phyloP scores from a whole-genome alignment of 2,888 invertebrate species.

The Coelopa pilipes region DNA sequence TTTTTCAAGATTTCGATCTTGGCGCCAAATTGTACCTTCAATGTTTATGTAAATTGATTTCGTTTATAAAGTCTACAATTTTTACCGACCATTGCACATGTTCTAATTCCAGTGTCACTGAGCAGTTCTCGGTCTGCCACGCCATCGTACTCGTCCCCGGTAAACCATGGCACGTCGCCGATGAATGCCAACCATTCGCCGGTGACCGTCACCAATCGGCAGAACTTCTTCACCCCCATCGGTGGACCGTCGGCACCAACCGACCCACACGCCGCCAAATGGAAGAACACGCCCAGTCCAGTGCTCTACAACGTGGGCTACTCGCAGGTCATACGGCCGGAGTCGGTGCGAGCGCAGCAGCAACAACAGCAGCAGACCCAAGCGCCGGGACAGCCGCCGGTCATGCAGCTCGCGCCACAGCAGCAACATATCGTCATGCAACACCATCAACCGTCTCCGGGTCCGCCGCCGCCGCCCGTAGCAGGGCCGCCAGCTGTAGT shows the following conservation, averaged over 20 bases:
- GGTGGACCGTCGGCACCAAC: slow-evolving; percentile 52
- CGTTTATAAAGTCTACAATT: neutral
- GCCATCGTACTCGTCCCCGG: slow-evolving; percentile 86
- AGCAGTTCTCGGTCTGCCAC: slow-evolving; percentile 94
- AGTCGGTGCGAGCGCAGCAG: slow-evolving; percentile 57
- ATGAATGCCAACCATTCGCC: slow-evolving; percentile 73
- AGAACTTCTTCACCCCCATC: slow-evolving; percentile 93
- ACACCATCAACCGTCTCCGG: slow-evolving; percentile 40
- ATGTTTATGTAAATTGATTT: slow-evolving; percentile 60
- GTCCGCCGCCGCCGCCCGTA: slow-evolving; percentile 43
- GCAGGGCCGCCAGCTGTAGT: slow-evolving; percentile 38
- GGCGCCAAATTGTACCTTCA: slow-evolving; percentile 64
- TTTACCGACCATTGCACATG: slow-evolving; percentile 20
- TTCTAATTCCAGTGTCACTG: slow-evolving; percentile 78
- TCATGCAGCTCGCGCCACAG: slow-evolving; percentile 37
- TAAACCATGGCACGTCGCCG: slow-evolving; percentile 76
- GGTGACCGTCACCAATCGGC: slow-evolving; percentile 78
- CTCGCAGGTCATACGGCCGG: slow-evolving; percentile 61
- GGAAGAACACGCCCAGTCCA: slow-evolving; percentile 65
- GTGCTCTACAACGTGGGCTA: slow-evolving; percentile 62
- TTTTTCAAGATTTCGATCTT: slow-evolving; percentile 60
- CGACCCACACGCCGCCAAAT: slow-evolving; percentile 54
- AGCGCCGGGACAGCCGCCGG: slow-evolving; percentile 53
- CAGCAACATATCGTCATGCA: slow-evolving; percentile 36
- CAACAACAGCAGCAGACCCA: slow-evolving; percentile 50